Conservation (phyloP, 2,113 vertebrate genomes). For the Pomatorhinus ruficollis region DNA sequence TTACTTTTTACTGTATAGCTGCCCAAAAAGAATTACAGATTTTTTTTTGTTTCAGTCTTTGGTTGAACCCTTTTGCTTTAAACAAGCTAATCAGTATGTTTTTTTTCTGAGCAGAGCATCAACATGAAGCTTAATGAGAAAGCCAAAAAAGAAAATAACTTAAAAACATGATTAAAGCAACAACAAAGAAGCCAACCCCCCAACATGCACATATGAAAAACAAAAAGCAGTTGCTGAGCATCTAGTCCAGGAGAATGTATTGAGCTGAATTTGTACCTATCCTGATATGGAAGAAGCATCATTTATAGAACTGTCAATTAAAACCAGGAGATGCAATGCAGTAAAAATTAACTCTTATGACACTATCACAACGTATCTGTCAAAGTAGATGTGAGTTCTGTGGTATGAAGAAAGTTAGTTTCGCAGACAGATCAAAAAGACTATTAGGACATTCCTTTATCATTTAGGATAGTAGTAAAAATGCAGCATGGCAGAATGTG, state of each 20-base stretch:
- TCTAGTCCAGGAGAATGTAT: not conserved
- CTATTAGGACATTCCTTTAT: not conserved
- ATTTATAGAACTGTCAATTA: not conserved
- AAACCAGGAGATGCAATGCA: not conserved
- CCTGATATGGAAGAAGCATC: not conserved
- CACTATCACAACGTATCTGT: not conserved
- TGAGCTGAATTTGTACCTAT: not conserved
- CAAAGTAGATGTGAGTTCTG: not conserved
- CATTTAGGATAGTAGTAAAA: not conserved
- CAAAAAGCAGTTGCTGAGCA: not conserved
- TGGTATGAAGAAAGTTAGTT: not conserved
- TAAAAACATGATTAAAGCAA: not conserved
- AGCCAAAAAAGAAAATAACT: not conserved
- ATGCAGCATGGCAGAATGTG: not conserved
- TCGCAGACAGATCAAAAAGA: not conserved
- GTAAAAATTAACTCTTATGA: not conserved
- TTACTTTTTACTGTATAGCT: not conserved
- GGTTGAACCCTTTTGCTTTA: not conserved
- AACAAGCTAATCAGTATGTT: not conserved
- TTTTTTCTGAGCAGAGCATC: not conserved
- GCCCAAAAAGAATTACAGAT: not conserved
- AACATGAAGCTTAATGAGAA: not conserved
- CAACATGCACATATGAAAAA: not conserved
- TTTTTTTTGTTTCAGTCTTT: not conserved
- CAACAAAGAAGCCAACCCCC: rapidly evolving